Evolutionary conservation across 2,888 invertebrate species (phyloP).

Genomic region (Autographa pulchrina): DNA sequence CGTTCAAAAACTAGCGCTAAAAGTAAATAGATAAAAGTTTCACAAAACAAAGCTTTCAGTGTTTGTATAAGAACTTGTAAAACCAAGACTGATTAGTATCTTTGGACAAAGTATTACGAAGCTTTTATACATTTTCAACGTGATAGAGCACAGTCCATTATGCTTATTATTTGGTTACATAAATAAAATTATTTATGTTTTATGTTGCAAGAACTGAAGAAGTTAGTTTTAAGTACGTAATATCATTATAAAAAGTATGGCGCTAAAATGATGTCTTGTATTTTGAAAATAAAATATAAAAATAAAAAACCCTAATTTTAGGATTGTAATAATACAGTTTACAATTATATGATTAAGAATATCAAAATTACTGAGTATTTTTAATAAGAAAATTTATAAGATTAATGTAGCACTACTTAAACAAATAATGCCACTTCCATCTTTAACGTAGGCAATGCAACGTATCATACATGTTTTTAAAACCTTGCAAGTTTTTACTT

Average conservation of each 20-base stretch:
- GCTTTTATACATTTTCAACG: constrained; percentile 40
- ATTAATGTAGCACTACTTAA: too few species aligned
- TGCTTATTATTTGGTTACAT: constrained; percentile 31
- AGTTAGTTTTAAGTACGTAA: constrained; percentile 7
- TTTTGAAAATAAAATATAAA: neutral
- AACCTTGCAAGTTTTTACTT: too few species aligned
- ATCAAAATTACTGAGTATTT: too few species aligned
- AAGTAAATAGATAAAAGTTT: neutral
- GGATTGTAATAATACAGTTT: too few species aligned
- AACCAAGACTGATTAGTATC: constrained; percentile 20
- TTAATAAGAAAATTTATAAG: too few species aligned
- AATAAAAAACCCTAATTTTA: too few species aligned
- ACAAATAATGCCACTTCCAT: too few species aligned
- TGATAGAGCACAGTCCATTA: constrained; percentile 43
- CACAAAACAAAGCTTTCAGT: constrained; percentile 7
- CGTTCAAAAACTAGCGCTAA: neutral
- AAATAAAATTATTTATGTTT: constrained; percentile 38
- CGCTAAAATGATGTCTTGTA: neutral
- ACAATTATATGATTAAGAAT: too few species aligned
- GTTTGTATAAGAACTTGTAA: constrained; percentile 35
- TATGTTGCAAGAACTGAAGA: constrained; percentile 21
- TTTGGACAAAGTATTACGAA: constrained; percentile 21
- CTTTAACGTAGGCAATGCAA: too few species aligned
- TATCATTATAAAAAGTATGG: constrained; percentile 10
- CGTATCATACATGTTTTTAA: too few species aligned